These are phyloP conservation scores for Pipistrellus kuhlii DNA, from an alignment of 2,797 vertebrate species.

Conservation along the genomic window DNA sequence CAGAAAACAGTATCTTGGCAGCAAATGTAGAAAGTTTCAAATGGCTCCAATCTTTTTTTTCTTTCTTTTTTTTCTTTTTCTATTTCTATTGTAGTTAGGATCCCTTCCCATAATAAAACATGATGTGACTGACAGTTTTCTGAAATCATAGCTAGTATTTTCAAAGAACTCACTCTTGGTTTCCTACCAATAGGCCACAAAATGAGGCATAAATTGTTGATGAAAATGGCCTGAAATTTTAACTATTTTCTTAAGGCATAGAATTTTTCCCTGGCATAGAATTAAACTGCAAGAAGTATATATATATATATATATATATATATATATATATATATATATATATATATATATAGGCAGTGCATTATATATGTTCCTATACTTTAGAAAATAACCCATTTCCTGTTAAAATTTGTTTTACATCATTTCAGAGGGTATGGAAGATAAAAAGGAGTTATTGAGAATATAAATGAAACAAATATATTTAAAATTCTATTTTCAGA, in stretches of 20 bases:
- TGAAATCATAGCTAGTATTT: conserved; percentile 44
- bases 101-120: conserved; percentile 67
- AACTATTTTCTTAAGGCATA: conserved; percentile 26
- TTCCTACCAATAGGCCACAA: background rate
- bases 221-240: conserved; percentile 53
- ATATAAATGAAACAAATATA: conserved; percentile 32
- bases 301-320: background rate
- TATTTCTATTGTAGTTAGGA: conserved; percentile 54
- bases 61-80: background rate
- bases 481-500: conserved; percentile 53
- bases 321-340: too few species aligned
- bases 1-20: conserved; percentile 65
- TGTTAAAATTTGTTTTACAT: conserved; percentile 46
- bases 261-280: conserved; percentile 15
- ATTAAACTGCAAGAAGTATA: background rate
- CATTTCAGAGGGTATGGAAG: background rate
- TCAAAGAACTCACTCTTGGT: conserved; percentile 56
- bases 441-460: conserved; percentile 10
- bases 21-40: conserved; percentile 56
- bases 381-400: conserved; percentile 54
- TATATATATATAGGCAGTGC: background rate
- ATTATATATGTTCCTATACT: conserved; percentile 20
- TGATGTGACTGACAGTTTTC: conserved; percentile 63
- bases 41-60: conserved; percentile 45
- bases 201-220: conserved; percentile 12